Evolutionary conservation across 2,797 vertebrate genomes (phyloP), one percentile per base, ranked within the genome.

Genomic region (Austrolebias charrua): DNA sequence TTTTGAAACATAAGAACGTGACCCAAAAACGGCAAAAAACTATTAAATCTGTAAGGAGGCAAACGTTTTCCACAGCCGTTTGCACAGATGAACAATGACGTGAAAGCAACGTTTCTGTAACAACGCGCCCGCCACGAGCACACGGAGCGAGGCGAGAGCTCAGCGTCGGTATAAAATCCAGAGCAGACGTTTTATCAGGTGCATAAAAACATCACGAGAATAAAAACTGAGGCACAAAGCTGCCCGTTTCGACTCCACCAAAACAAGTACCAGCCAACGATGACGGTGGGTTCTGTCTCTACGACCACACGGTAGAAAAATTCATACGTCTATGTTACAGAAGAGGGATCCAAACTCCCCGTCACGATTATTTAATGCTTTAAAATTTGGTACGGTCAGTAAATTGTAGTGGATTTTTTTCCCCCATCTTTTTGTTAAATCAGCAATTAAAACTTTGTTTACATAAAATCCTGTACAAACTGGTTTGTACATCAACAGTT

Each of bases 221-320:
- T 87, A 86, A 86, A 89, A 69, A 84, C 63, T 10, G 74, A 84
- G 86, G 89, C 87, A 87, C 79, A 81, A 90, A 90, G 75, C 83
- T 87, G 90, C 90, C 90, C 84, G 71, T 79, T 75, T 42, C 12
- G 71, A 73, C 77, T 55, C 66, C 63, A 73, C 71, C 66, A 45
- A 64, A 63, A 79, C 66, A 61, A 80, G 73, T 79, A 86, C 77
- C 82, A 62, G 69, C 75, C 54, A 71, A 69, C 74, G 1, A 29
- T 6, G 55, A 56, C 5, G 83, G 67, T 42, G 75, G 73, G 75
- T 66, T 55, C 63, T 45, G 71, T 64, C 64, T 80, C 76, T 69
- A 83, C 76, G 50, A 70, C 63, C 68, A 60, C 55, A n/a, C 31
- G 55, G 69, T 65, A 61, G 71, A 83, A 85, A 79, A 78, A 61